phyloP scores from a whole-genome alignment of 2,888 invertebrate genomes.

The Melitaea athalia region DNA sequence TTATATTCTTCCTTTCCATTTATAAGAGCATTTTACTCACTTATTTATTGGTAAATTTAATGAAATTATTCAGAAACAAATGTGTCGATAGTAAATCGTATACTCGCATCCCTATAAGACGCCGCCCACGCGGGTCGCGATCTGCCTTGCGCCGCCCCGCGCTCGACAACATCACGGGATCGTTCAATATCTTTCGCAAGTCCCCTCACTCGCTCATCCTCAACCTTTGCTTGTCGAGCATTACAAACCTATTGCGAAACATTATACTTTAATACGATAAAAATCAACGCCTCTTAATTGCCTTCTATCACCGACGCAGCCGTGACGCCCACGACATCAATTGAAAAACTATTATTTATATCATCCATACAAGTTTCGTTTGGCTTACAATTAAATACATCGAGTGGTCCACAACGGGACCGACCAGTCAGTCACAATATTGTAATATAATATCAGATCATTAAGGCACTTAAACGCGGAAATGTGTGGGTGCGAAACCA shows the following conservation, averaged over 20 bases:
- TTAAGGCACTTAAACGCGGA: conserved; percentile 75
- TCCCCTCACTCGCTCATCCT: conserved; percentile 52
- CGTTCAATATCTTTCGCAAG: conserved; percentile 77
- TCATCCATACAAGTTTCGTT: conserved; percentile 56
- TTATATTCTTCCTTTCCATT: no score
- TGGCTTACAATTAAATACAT: conserved; percentile 64
- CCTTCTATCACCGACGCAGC: conserved; percentile 41
- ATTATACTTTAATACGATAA: conserved; percentile 41
- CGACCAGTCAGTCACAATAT: conserved; percentile 67
- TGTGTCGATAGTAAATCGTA: conserved; percentile 37
- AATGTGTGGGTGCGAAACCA: conserved; percentile 81
- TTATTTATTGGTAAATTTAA: neutral
- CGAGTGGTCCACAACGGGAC: conserved; percentile 63
- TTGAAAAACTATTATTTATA: conserved; percentile 57
- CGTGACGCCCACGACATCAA: conserved; percentile 50
- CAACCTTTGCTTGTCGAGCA: conserved; percentile 60
- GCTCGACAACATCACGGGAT: conserved; percentile 73
- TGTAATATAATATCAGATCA: conserved; percentile 77
- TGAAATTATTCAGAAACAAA: neutral
- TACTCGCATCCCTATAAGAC: conserved; percentile 51
- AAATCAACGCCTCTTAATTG: conserved; percentile 47
- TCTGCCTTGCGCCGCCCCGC: conserved; percentile 67
- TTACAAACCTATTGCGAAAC: conserved; percentile 35
- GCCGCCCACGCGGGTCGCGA: conserved; percentile 79
- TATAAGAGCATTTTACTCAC: no score